A percentile compares a stretch with the other conserved stretches of the same genome.
Evolutionary conservation across 2,113 vertebrate genomes (phyloP).

Genomic region (Odocoileus hemionus): DNA sequence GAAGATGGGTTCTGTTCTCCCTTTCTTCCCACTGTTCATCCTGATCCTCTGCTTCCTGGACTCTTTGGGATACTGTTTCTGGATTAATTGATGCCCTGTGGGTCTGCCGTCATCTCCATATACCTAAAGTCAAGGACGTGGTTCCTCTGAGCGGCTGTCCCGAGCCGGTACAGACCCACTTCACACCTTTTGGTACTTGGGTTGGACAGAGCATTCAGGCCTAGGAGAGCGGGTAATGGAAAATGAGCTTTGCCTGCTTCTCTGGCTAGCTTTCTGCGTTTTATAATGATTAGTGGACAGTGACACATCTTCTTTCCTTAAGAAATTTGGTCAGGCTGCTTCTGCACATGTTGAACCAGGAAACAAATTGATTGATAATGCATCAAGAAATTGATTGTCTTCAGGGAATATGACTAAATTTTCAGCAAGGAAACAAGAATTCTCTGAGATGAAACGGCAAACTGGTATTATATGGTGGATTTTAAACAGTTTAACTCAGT

Average conservation of each 20-base stretch:
- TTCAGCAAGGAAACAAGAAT: background rate
- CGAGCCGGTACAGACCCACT: background rate
- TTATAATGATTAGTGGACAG: background rate
- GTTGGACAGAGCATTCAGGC: background rate
- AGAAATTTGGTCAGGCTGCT: background rate
- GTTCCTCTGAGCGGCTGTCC: background rate
- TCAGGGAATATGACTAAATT: background rate
- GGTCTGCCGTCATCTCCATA: background rate
- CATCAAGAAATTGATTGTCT: background rate
- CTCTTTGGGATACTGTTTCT: background rate
- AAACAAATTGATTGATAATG: background rate
- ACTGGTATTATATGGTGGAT: background rate
- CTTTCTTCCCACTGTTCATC: background rate
- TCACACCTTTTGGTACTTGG: background rate
- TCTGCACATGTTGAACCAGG: background rate
- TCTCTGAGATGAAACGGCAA: background rate
- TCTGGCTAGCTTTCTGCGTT: background rate
- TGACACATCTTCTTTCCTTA: background rate
- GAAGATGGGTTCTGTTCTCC: background rate
- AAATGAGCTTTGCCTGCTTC: background rate
- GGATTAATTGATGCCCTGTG: background rate
- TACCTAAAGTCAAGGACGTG: background rate
- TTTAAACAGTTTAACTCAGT: background rate
- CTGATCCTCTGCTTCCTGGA: background rate
- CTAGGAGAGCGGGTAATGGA: background rate